Evolutionary conservation across 2,113 vertebrate species (phyloP).

Genomic region (Pontoporia blainvillei): DNA sequence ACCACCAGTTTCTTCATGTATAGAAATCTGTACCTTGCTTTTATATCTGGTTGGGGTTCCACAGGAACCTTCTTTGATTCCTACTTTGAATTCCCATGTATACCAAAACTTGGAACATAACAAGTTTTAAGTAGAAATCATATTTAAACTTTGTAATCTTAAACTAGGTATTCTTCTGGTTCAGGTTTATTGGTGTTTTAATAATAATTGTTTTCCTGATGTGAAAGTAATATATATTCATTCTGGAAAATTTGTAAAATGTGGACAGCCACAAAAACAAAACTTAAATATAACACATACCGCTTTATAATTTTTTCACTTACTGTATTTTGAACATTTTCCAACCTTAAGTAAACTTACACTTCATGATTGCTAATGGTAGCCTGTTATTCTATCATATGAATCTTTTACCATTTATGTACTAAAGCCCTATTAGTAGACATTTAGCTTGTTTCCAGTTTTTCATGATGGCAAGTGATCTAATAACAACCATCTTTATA

Average conservation of each 20-base stretch:
- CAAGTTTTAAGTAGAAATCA: neutral
- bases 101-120: neutral
- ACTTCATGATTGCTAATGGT: neutral
- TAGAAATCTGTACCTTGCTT: neutral
- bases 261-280: neutral
- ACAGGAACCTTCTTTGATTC: neutral
- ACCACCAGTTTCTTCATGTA: neutral
- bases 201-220: neutral
- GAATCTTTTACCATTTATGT: neutral
- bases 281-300: neutral
- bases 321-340: neutral
- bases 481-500: neutral
- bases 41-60: neutral
- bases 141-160: neutral
- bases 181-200: neutral
- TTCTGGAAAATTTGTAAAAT: neutral
- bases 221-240: neutral
- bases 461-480: neutral
- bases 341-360: neutral
- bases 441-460: neutral
- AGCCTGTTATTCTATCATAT: neutral
- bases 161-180: neutral
- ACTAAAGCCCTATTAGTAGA: neutral
- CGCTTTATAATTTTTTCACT: neutral
- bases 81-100: neutral